A percentile compares a stretch with the other conserved stretches of the same genome.
Conservation (phyloP, 2,797 vertebrate species). For the Hyperoplus immaculatus region DNA sequence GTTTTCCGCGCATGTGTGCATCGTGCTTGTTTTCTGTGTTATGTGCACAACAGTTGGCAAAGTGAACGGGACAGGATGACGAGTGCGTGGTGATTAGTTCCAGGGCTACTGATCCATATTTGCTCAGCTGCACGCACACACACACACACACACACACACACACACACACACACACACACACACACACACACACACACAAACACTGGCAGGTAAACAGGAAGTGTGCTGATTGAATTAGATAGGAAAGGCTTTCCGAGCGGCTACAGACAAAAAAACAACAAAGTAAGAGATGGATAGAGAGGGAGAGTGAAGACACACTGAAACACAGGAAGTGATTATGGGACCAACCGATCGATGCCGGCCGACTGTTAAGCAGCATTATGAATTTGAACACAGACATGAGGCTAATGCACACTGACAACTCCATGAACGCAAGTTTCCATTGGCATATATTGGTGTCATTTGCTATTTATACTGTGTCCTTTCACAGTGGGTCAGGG, state of each 20-base stretch:
- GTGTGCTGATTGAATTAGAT: slow-evolving; percentile 65
- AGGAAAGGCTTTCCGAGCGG: slow-evolving; percentile 47
- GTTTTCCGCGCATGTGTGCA: background rate
- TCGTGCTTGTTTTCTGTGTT: slow-evolving; percentile 11
- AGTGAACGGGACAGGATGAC: slow-evolving; percentile 53
- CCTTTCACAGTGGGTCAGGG: background rate
- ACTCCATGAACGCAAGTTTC: slow-evolving; percentile 20
- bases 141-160: slow-evolving; percentile 36
- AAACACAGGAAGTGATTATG: slow-evolving; percentile 45
- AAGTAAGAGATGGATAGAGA: slow-evolving; percentile 28
- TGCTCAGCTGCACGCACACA: slow-evolving; percentile 59
- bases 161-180: background rate
- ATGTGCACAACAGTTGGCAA: slow-evolving; percentile 31
- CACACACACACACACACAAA: slow-evolving; percentile 29
- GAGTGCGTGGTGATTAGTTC: slow-evolving; percentile 53
- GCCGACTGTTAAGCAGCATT: slow-evolving; percentile 13
- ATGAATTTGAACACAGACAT: background rate
- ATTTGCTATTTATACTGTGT: background rate
- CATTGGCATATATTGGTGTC: slow-evolving; percentile 3
- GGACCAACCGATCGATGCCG: slow-evolving; percentile 36
- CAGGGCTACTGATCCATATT: slow-evolving; percentile 61
- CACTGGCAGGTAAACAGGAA: slow-evolving; percentile 75
- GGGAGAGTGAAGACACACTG: slow-evolving; percentile 6
- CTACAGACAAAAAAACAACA: slow-evolving; percentile 35
- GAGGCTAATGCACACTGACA: slow-evolving; percentile 9